Percentiles rank a stretch among this genome's conserved stretches.
Conservation (phyloP, 2,113 vertebrate species). For the Salminus brasiliensis region DNA sequence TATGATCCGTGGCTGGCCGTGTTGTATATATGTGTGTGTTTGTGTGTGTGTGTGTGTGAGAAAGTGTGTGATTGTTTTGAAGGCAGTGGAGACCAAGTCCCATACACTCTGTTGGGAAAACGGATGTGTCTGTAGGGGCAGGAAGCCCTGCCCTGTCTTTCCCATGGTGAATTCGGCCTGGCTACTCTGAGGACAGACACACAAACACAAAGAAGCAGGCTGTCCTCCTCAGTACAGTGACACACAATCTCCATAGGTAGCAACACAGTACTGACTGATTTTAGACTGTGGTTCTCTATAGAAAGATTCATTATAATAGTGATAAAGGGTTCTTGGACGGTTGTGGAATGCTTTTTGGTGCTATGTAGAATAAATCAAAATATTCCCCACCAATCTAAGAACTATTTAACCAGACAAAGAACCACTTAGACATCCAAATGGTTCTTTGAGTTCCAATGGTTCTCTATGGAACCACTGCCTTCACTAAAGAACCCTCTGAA, state of each 20-base stretch:
- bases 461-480: too few relatives aligned
- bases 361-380: too few relatives aligned
- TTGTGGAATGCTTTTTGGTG: too few relatives aligned
- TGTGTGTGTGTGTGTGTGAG: conserved; percentile 9
- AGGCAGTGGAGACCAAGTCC: conserved; percentile 60
- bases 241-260: conserved; percentile 17
- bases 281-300: too few relatives aligned
- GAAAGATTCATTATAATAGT: too few relatives aligned
- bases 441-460: too few relatives aligned
- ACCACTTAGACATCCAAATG: too few relatives aligned
- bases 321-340: too few relatives aligned
- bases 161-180: conserved; percentile 63
- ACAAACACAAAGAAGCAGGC: conserved; percentile 6
- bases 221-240: neutral
- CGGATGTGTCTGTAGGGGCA: conserved; percentile 73
- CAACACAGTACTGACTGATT: neutral
- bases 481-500: too few relatives aligned
- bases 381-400: too few relatives aligned
- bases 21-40: conserved; percentile 12
- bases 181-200: conserved; percentile 19
- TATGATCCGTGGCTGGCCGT: conserved; percentile 18
- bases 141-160: conserved; percentile 77
- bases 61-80: conserved; percentile 41
- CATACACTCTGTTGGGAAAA: conserved; percentile 69
- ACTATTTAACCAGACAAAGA: too few relatives aligned